Evolutionary conservation across 2,888 invertebrate species (phyloP), one percentile per base, ranked within the genome.

Genomic region (Monoplex corrugatus): DNA sequence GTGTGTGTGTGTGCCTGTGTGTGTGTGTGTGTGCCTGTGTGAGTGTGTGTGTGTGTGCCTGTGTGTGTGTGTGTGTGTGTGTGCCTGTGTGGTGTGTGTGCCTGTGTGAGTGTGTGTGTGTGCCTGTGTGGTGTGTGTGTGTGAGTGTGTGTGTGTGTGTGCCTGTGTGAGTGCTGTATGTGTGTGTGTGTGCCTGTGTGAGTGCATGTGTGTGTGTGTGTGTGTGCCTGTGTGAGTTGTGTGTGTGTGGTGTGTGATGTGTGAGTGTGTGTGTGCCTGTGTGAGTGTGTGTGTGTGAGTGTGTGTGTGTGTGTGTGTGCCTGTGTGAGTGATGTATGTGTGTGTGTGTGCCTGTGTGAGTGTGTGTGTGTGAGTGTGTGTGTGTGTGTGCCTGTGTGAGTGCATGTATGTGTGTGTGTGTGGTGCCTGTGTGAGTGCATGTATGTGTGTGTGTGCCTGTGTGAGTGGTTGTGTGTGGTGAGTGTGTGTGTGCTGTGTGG

Each of bases 11-110:
- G 0, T 6, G 40, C 32, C n/a, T n/a, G 16, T 38, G 38, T 75
- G 6, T 40, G 83, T 40, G 83, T 83, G 43, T 32, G 80, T 32
- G 35, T 32, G 80, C 40, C 38, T 80, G 80, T 80, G 80, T 80
- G 80, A 38, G 80, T 32, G 80, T 80, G 80, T 80, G 80, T 80
- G 80, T 32, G 80, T 19, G 80, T 80, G 35, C 8, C 8, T 80
- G 80, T 80, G 82, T 82, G 82, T 82, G 82, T 35, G 82, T n/a
- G 82, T 82, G 38, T 3, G 40, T 82, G 82, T 2, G 38, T 82
- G 38, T 84, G 82, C 16, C 38, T 35, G 82, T 57, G 72, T n/a
- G 72, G 23, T 72, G 72, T 72, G n/a, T 72, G 72, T 72, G 23
- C 28, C 23, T 72, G 23, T n/a, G 72, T 72, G 72, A 8, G 72